These are phyloP conservation scores for Trachemys scripta DNA, from an alignment of 2,113 vertebrate genomes.

Conservation along the genomic window DNA sequence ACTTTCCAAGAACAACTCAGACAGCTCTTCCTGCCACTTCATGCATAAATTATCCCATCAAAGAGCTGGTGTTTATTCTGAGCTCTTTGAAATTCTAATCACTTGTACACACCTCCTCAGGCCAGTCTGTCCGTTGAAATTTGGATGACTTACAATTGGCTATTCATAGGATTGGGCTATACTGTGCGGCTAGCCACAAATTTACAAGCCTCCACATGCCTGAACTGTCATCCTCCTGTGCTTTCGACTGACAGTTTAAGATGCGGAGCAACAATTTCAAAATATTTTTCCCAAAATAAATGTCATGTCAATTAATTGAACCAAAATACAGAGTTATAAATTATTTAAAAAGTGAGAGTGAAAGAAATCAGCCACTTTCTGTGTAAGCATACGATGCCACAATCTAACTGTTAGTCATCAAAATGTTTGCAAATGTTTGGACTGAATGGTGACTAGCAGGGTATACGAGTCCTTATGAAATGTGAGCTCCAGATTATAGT, in stretches of 20 bases:
- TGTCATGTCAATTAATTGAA: background rate
- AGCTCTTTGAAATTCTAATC: slow-evolving; percentile 86
- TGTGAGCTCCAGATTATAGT: background rate
- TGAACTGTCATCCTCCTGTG: background rate
- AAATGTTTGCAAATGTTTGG: background rate
- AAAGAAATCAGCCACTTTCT: fast-evolving
- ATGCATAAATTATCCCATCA: slow-evolving; percentile 84
- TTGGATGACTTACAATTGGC: slow-evolving; percentile 82
- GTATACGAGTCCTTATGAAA: background rate
- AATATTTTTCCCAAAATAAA: background rate
- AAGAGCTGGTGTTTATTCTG: slow-evolving; percentile 84
- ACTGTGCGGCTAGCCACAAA: slow-evolving; percentile 55
- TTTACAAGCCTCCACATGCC: slow-evolving; percentile 50
- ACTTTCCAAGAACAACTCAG: slow-evolving; percentile 79
- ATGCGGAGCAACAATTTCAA: background rate
- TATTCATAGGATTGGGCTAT: slow-evolving; percentile 78
- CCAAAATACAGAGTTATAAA: background rate
- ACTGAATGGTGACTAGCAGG: background rate
- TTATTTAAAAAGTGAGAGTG: background rate
- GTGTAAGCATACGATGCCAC: background rate
- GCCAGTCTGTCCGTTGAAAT: slow-evolving; percentile 80
- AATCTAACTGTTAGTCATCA: background rate
- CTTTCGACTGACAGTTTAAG: background rate
- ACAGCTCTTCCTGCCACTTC: slow-evolving; percentile 81
- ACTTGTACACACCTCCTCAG: slow-evolving; percentile 82